Evolutionary conservation across 2,888 invertebrate genomes (phyloP).

Genomic region (Drosophila demipolita): DNA sequence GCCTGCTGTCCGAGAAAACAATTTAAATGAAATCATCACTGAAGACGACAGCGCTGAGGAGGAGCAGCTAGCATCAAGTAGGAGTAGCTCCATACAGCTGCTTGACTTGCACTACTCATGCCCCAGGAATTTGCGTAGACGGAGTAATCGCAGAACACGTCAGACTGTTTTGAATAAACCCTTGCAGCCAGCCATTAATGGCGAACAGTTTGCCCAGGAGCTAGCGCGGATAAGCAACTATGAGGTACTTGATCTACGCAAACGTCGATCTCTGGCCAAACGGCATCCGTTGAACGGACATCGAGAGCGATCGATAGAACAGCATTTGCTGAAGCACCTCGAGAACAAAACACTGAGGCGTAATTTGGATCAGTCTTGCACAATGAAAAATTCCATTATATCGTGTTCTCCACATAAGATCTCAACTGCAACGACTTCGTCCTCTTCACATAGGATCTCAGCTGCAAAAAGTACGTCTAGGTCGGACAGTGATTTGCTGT

Average conservation of each 20-base stretch:
- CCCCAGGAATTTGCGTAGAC: slow-evolving; percentile 4
- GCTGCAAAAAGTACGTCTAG: not conserved
- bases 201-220: slow-evolving; percentile 78
- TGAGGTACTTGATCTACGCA: slow-evolving; percentile 80
- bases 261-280: slow-evolving; percentile 70
- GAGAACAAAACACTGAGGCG: slow-evolving; percentile 61
- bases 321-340: slow-evolving; percentile 65
- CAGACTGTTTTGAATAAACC: slow-evolving; percentile 67
- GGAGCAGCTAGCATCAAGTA: slow-evolving; percentile 31
- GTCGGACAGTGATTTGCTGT: not conserved
- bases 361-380: slow-evolving; percentile 35
- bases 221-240: slow-evolving; percentile 77
- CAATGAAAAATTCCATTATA: not conserved
- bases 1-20: not conserved
- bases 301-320: slow-evolving; percentile 31
- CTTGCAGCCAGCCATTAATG: slow-evolving; percentile 72
- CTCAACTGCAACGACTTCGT: not conserved
- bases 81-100: slow-evolving; percentile 21
- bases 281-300: slow-evolving; percentile 48
- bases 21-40: slow-evolving; percentile 49
- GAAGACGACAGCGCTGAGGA: slow-evolving; percentile 67
- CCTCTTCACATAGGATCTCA: not conserved
- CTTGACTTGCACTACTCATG: slow-evolving; percentile 62
- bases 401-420: not conserved
- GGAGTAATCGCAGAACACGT: not conserved